Evolutionary conservation across 2,113 vertebrate genomes (phyloP).

Genomic region (Sinosuthora webbiana): DNA sequence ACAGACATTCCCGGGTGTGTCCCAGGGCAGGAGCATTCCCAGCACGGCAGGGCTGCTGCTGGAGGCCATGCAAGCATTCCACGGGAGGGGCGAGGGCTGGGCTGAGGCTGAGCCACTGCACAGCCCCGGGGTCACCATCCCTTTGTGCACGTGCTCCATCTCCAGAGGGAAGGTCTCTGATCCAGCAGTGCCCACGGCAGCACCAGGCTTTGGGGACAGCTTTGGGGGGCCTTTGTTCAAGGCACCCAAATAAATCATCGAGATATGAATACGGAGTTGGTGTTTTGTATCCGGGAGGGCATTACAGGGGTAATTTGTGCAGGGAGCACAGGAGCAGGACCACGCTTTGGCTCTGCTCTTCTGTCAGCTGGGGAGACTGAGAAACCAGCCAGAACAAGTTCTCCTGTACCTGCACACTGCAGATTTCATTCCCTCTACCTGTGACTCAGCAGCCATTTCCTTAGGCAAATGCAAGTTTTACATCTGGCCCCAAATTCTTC

Average conservation of each 20-base stretch:
- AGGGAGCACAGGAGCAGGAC: not conserved
- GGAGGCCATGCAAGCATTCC: not conserved
- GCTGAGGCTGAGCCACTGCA: not conserved
- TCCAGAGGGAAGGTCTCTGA: conserved; percentile 56
- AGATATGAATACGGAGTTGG: not conserved
- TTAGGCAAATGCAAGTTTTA: not conserved
- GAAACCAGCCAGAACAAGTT: not conserved
- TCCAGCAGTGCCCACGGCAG: conserved; percentile 28
- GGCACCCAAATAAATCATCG: not conserved
- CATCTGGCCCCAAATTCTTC: not conserved
- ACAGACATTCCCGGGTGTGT: not conserved
- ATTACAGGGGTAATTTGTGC: not conserved
- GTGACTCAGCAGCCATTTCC: not conserved
- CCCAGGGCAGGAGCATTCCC: not conserved
- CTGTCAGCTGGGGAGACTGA: not conserved
- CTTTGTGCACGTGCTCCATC: not conserved
- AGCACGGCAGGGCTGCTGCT: not conserved
- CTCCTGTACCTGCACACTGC: not conserved
- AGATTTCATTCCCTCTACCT: not conserved
- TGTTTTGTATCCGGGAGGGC: not conserved
- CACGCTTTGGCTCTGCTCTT: not conserved
- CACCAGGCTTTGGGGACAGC: not conserved
- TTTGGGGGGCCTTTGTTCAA: not conserved
- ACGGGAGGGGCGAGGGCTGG: not conserved
- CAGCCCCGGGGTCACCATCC: not conserved